Conservation (phyloP, 2,113 vertebrate genomes). For the Rafetus swinhoei region DNA sequence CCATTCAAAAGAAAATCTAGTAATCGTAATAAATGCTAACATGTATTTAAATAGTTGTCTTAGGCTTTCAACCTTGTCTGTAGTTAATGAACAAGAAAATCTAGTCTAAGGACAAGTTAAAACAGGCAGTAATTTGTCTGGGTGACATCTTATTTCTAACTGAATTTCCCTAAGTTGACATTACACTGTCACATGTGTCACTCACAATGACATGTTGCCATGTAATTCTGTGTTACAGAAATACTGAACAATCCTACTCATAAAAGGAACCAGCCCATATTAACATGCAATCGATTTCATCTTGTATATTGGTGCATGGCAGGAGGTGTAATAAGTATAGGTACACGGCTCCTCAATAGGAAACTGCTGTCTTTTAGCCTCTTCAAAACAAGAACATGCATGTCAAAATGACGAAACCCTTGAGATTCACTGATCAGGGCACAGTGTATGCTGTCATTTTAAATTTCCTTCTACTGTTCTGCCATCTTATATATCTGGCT, state of each 20-base stretch:
- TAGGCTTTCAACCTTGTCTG: constrained; percentile 60
- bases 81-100: constrained; percentile 70
- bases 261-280: constrained; percentile 33
- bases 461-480: background rate
- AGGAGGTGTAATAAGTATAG: background rate
- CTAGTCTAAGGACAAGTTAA: constrained; percentile 62
- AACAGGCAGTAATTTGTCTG: constrained; percentile 54
- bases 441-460: background rate
- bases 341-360: rapidly evolving
- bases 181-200: constrained; percentile 52
- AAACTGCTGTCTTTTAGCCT: background rate
- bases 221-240: background rate
- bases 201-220: constrained; percentile 34
- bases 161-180: constrained; percentile 22
- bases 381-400: rapidly evolving
- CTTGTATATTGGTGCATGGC: background rate
- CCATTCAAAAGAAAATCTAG: constrained; percentile 32
- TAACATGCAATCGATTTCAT: background rate
- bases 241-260: constrained; percentile 21
- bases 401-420: rapidly evolving
- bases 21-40: constrained; percentile 53
- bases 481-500: background rate
- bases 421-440: rapidly evolving
- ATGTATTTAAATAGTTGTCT: constrained; percentile 57
- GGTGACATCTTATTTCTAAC: constrained; percentile 44